Evolutionary conservation across 1,140 invertebrate genomes (phyloP), one percentile per base, ranked within the genome.

Genomic region (Diuraphis noxia): DNA sequence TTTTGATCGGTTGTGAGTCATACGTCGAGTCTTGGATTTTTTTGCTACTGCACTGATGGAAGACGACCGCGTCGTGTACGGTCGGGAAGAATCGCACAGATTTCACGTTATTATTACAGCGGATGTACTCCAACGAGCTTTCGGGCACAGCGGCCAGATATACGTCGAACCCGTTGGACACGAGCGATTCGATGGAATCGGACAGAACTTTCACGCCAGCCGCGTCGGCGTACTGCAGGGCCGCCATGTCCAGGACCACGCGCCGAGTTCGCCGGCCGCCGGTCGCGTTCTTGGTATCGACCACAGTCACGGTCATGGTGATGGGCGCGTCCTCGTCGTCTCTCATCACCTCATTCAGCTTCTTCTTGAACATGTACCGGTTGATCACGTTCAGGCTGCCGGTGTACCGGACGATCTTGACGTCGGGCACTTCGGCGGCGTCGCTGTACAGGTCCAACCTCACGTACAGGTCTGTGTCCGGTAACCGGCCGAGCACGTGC

Each of bases 381-480:
- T 89, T 92, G 10, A 92, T 34, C 1, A 92, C 87, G 79, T 92
- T 92, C 49, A 92, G 10, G 30, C 88, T 89, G 13, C 86, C 92
- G 0, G 52, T 21, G 52, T 56, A 85, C 72, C 88, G 85, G 1
- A 92, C 23, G 5, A 91, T 85, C 46, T 89, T 92, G 17, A 82
- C 46, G 41, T 46, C 63, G 4, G 92, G 88, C 5, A 92, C 43
- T 36, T 88, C 85, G 4, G 23, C 38, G 0, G 92, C 92, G 43
- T 40, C 34, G 34, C 23, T 34, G 43, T 92, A 94, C 56, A 92
- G 92, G 36, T 93, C 92, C 13, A 93, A 38, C 85, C 95, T 94
- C 13, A 94, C 92, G 92, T 95, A 95, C 23, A 95, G 92, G 88
- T 95, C 94, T 34, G 94, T 94, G 46, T 93, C 92, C 36, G 93